phyloP scores from a whole-genome alignment of 2,888 invertebrate genomes.

The Mythimna pallens region DNA sequence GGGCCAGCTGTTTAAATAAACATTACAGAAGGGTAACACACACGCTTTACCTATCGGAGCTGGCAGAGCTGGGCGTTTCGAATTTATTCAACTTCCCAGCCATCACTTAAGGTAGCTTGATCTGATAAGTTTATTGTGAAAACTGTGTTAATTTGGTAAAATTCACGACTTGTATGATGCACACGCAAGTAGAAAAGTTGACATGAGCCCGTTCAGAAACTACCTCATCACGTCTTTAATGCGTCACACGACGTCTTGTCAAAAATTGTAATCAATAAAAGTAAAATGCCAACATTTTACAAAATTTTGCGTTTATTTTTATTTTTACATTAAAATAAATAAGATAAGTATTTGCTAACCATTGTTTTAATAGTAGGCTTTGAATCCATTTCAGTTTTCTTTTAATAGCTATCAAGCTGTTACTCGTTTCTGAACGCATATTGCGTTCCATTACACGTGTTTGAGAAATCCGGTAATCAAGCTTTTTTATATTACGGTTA shows the following conservation, averaged over 20 bases:
- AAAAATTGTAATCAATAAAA: slow-evolving; percentile 51
- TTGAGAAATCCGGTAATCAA: neutral
- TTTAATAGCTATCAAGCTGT: neutral
- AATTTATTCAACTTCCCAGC: slow-evolving; percentile 91
- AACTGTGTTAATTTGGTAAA: slow-evolving; percentile 67
- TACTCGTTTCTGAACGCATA: slow-evolving; percentile 38
- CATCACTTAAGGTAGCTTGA: slow-evolving; percentile 79
- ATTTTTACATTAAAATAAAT: neutral
- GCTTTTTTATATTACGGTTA: too few species aligned
- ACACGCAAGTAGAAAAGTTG: slow-evolving; percentile 76
- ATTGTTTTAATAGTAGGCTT: neutral
- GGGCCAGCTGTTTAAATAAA: slow-evolving; percentile 88
- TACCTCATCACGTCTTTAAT: slow-evolving; percentile 24
- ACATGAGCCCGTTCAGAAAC: slow-evolving; percentile 71
- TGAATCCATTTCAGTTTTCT: neutral
- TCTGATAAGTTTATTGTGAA: slow-evolving; percentile 62
- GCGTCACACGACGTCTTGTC: slow-evolving; percentile 54
- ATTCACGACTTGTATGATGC: slow-evolving; percentile 75
- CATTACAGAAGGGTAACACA: slow-evolving; percentile 81
- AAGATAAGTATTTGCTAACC: neutral
- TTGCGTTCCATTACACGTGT: slow-evolving; percentile 31
- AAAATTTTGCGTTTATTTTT: neutral
- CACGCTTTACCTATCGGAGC: slow-evolving; percentile 95
- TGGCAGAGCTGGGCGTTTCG: slow-evolving; percentile 97
- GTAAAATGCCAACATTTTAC: neutral